These are phyloP conservation scores for Pycnomerus fuliginosus DNA, from an alignment of 2,888 invertebrate species.

Conservation along the genomic window DNA sequence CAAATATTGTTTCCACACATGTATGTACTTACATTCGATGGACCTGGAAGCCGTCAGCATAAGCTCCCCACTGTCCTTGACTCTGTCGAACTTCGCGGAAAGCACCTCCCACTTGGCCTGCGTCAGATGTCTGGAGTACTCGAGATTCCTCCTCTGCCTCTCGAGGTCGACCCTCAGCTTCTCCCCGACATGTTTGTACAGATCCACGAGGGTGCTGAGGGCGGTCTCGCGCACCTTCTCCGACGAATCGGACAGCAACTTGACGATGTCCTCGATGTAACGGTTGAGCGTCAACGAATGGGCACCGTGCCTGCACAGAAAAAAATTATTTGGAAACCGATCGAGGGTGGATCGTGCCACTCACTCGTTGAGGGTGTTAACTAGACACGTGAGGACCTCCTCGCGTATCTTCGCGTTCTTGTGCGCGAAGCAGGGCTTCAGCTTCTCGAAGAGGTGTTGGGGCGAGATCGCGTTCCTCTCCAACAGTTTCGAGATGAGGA, in stretches of 20 bases:
- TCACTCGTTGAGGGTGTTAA: conserved; percentile 80
- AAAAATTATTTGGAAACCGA: neutral
- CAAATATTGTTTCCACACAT: too few species aligned
- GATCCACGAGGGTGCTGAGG: conserved; percentile 79
- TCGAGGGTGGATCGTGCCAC: conserved; percentile 48
- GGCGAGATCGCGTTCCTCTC: conserved; percentile 68
- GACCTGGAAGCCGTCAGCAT: conserved; percentile 66
- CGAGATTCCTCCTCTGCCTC: conserved; percentile 75
- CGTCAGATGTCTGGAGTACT: too few species aligned
- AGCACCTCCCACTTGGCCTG: conserved; percentile 70
- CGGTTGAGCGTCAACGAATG: conserved; percentile 78
- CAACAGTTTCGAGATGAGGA: conserved; percentile 70
- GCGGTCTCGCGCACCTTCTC: conserved; percentile 86
- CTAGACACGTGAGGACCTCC: conserved; percentile 81
- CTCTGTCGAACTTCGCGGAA: conserved; percentile 85
- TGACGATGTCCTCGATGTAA: conserved; percentile 79
- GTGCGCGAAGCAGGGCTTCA: conserved; percentile 71
- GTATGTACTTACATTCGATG: conserved; percentile 46
- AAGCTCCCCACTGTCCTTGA: conserved; percentile 70
- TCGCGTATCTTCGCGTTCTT: conserved; percentile 92
- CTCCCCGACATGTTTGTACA: conserved; percentile 92
- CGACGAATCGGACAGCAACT: conserved; percentile 83
- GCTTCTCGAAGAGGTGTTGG: conserved; percentile 71
- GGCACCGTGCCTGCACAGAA: conserved; percentile 73
- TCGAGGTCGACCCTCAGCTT: conserved; percentile 78